Conservation (phyloP, 92 coral and sea anemone genomes). For the Siderastrea radians region DNA sequence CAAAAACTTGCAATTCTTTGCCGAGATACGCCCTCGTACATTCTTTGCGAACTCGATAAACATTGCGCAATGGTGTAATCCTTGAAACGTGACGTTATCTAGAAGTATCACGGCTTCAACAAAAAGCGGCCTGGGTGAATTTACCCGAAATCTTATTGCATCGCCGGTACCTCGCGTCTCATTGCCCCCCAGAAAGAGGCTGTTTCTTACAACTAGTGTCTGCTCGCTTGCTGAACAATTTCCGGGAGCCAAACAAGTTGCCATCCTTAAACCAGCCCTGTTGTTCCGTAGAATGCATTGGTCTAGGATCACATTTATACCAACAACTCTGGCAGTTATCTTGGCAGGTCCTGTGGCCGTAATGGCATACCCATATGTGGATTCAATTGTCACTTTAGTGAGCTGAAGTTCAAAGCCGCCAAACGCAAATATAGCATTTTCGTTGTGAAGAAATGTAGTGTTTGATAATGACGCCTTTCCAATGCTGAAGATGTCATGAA, state of each 20-base stretch:
- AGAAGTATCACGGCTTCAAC: background rate
- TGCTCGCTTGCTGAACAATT: conserved; percentile 1
- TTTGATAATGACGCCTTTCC: conserved; percentile 1
- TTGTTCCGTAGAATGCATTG: conserved; percentile 3
- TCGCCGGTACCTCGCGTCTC: background rate
- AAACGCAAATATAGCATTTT: background rate
- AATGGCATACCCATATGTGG: background rate
- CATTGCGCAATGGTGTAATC: background rate
- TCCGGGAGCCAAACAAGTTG: background rate
- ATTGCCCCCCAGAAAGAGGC: background rate
- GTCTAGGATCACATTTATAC: background rate
- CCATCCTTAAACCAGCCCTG: conserved; percentile 10
- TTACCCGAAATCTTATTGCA: background rate
- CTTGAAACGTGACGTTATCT: conserved; percentile 32
- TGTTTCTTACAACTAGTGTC: conserved; percentile 6
- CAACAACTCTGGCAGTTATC: background rate
- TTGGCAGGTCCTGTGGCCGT: conserved; percentile 9
- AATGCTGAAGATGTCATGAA: background rate
- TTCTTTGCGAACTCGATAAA: background rate
- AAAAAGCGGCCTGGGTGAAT: background rate
- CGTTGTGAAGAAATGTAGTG: conserved; percentile 1
- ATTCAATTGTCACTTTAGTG: background rate
- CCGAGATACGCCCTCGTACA: background rate
- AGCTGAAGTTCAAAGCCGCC: background rate
- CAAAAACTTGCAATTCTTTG: conserved; percentile 15